Percentiles rank a stretch among this genome's conserved stretches.
phyloP scores from a whole-genome alignment of 2,113 vertebrate genomes.

The Pteronura brasiliensis region DNA sequence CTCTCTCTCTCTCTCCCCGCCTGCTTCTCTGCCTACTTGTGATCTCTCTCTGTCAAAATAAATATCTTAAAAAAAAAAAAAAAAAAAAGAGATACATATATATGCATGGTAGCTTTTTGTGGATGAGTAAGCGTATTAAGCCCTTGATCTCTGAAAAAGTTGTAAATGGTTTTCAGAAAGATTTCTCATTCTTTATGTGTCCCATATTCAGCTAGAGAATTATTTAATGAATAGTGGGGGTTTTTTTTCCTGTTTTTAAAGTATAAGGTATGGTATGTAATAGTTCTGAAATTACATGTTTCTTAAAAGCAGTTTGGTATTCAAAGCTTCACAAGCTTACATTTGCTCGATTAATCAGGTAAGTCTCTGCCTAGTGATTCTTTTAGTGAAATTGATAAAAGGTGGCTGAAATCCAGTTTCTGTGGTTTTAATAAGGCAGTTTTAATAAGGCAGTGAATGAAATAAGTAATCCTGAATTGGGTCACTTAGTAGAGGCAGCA shows the following conservation, averaged over 20 bases:
- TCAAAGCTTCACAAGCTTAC: background rate
- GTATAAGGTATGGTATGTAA: background rate
- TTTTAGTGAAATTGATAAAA: constrained; percentile 8
- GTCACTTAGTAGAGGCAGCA: background rate
- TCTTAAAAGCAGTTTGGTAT: background rate
- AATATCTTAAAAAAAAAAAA: too few species aligned
- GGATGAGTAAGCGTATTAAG: background rate
- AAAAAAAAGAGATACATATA: background rate
- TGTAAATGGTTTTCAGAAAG: background rate
- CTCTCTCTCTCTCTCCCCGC: too few species aligned
- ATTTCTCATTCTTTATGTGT: background rate
- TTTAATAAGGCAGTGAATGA: constrained; percentile 11
- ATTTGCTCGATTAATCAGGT: background rate
- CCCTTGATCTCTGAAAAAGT: constrained; percentile 24
- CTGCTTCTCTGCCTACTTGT: too few species aligned
- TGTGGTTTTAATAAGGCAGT: constrained; percentile 16
- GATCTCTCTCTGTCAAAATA: too few species aligned
- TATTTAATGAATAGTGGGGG: background rate
- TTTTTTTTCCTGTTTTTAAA: background rate
- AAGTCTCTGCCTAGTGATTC: background rate
- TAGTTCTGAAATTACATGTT: background rate
- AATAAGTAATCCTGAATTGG: background rate
- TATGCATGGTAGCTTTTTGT: background rate
- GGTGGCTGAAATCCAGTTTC: constrained; percentile 3
- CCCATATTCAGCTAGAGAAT: background rate